Evolutionary conservation across 2,888 invertebrate species (phyloP), one percentile per base, ranked within the genome.

Genomic region (Pterostichus madidus): DNA sequence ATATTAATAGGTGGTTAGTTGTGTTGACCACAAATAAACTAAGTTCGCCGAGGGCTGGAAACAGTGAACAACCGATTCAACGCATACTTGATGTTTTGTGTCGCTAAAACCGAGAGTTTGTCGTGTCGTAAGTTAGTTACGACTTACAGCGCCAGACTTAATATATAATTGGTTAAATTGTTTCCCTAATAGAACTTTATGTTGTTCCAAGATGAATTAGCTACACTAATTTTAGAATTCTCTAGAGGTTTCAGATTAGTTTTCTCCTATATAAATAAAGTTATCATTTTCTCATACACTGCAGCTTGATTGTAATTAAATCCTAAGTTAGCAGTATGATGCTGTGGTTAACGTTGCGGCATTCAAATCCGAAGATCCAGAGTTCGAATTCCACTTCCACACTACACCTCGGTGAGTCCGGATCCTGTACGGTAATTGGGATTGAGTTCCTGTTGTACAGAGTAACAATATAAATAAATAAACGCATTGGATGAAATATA

Each of bases 151-250:
- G 17, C 44, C 44, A 39, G 68, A 71, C 68, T 71, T 71, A 39
- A 71, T 71, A 44, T 71, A 71, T 71, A 71, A 71, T 71, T 71
- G 68, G 39, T 44, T 71, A 44, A 71, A 71, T 71, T 71, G 68
- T 71, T 71, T 71, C 68, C 44, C 68, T 71, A 71, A 71, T 71
- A 71, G 68, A 71, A 71, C 44, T 71, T 44, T 44, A 71, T 71
- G 68, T 71, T 71, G 68, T 71, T 71, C 68, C 68, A 71, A 39
- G 68, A 71, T 71, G 68, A 71, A 71, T 71, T 44, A 71, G 17
- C 68, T 71, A 15, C 15, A 24, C 68, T 71, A 44, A 71, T 44
- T 71, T 44, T 17, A 71, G 44, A 71, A 46, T 39, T 71, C 68
- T 15, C 44, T 13, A 39, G 17, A 17, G 68, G 44, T 71, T 68